phyloP scores from a whole-genome alignment of 2,797 vertebrate genomes.

The Urocyon cinereoargenteus region DNA sequence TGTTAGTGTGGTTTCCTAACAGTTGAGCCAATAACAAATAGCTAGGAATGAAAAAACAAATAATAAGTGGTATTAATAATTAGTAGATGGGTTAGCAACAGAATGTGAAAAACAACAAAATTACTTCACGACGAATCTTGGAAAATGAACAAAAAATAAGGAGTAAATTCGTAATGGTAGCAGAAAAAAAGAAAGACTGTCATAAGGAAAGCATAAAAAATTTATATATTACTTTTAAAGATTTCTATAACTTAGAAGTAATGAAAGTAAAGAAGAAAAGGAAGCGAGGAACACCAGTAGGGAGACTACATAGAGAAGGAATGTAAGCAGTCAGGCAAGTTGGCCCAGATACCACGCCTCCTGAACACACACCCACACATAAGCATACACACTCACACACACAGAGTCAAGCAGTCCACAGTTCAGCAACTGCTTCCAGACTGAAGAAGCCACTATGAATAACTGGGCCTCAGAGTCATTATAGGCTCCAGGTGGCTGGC shows the following conservation, averaged over 20 bases:
- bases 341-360: constrained; percentile 28
- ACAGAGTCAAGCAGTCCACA: background rate
- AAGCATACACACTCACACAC: background rate
- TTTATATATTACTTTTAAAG: background rate
- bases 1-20: background rate
- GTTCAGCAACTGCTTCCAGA: background rate
- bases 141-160: constrained; percentile 38
- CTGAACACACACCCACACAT: background rate
- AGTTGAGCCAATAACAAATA: background rate
- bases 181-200: background rate
- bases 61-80: background rate
- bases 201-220: background rate
- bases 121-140: background rate
- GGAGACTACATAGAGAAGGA: constrained; percentile 8
- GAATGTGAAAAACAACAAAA: background rate
- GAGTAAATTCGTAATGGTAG: background rate
- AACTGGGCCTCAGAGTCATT: background rate
- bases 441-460: background rate
- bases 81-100: background rate
- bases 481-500: background rate
- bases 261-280: background rate
- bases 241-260: constrained; percentile 43
- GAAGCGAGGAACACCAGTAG: background rate
- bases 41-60: background rate
- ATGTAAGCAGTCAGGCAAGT: constrained; percentile 43